Percentiles rank a stretch among this genome's conserved stretches.
Evolutionary conservation across 2,797 vertebrate species (phyloP).

Genomic region (Cyprinella venusta): DNA sequence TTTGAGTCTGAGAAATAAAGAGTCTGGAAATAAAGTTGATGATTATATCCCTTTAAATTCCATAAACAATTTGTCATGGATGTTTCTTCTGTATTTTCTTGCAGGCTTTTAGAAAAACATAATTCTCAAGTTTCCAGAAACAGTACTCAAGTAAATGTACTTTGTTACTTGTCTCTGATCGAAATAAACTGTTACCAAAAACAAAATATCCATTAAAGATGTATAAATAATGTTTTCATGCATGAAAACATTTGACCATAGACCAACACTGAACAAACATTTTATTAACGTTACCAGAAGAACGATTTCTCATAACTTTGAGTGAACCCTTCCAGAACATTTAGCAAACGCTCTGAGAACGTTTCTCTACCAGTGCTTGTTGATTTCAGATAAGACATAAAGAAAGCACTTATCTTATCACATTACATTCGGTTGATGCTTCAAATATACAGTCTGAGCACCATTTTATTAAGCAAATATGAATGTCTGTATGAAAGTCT

Average conservation of each 20-base stretch:
- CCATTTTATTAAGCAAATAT: neutral
- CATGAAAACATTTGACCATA: neutral
- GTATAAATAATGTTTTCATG: neutral
- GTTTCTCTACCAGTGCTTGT: neutral
- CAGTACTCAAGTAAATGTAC: no score
- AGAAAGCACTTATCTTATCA: neutral
- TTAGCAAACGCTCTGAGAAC: neutral
- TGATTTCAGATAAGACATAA: neutral
- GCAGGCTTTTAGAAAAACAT: neutral
- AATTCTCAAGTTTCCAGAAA: no score
- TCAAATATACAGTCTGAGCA: neutral
- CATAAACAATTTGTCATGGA: neutral
- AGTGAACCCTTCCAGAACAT: neutral
- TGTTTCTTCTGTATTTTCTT: neutral
- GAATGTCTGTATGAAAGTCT: neutral
- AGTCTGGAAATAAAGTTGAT: no score
- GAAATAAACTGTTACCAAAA: neutral
- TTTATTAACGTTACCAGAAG: neutral
- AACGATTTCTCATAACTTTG: neutral
- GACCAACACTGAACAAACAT: neutral
- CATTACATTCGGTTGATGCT: neutral
- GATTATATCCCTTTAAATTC: neutral
- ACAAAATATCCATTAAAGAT: neutral
- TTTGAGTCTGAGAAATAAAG: no score
- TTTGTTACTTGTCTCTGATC: no score